Base-by-base conservation (phyloP, 1,140 invertebrate species). In the Scaptomyza graminum region DNA sequence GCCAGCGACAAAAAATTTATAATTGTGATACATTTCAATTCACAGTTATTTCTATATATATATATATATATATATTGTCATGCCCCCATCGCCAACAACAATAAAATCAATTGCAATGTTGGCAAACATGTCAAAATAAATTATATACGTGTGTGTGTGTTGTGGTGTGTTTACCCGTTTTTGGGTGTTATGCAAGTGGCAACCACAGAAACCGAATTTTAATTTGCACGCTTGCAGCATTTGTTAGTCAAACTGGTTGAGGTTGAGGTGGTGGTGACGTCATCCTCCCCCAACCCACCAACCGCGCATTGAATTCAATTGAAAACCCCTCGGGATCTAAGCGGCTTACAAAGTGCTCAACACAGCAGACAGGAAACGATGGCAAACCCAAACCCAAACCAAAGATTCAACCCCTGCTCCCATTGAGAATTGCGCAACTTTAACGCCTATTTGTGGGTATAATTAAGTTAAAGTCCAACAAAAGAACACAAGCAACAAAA, bases 121-220 rank as follows among this genome's bases (percentile, higher is more conserved):
- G 85, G 85, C 90, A 91, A 91, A 91, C 90, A 91, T 91, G 90
- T 91, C 90, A 90, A 90, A 90, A 87, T 90, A 90, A 91, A 91
- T 91, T 91, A 90, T 84, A 89, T 50, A 71, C 78, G 74, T 78
- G 76, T 49, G 49, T 65, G 69, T 59, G 47, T 39, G 56, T 63
- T 16, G 50, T 25, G 37, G 15, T 57, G 71, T 69, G 69, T 71
- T 76, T 80, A 60, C 64, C 66, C 28, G 52, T 64, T 52, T 62
- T 67, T 68, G 81, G 77, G 70, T 87, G 70, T 85, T 85, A 85
- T 87, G 83, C 82, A 85, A 87, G 82, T 81, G 79, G 84, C 76
- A 84, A 90, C 88, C 88, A 72, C 88, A 90, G 60, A 90, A 90
- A 90, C 88, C 88, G 77, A 90, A 90, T 90, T 90, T 90, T 90